Percentiles rank a stretch among this genome's conserved stretches.
Conservation (phyloP, 1,140 invertebrate genomes). For the Sycobia sp. region DNA sequence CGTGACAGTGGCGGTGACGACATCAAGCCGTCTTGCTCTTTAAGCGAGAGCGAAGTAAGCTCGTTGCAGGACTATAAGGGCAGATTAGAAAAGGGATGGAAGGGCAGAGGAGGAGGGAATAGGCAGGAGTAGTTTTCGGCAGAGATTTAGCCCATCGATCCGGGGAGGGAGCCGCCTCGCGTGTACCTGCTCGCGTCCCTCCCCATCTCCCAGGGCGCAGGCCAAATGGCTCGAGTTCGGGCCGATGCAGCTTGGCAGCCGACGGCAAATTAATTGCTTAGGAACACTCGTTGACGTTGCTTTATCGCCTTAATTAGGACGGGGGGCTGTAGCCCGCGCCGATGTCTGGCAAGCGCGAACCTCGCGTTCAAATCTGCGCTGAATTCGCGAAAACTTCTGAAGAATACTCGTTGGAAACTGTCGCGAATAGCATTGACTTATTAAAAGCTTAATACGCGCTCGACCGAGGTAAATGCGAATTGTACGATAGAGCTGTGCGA, state of each 20-base stretch:
- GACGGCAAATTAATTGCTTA: slow-evolving; percentile 25
- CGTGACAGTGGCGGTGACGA: too few relatives aligned
- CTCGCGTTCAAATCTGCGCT: too few relatives aligned
- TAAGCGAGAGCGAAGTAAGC: not conserved
- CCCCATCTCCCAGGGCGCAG: slow-evolving; percentile 9
- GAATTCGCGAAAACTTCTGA: too few relatives aligned
- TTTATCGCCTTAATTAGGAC: slow-evolving; percentile 26
- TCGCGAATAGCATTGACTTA: too few relatives aligned
- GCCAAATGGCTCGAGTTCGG: slow-evolving; percentile 25
- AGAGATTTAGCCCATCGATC: slow-evolving; percentile 8
- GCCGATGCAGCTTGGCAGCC: slow-evolving; percentile 9
- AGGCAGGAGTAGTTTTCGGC: not conserved
- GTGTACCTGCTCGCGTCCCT: too few relatives aligned
- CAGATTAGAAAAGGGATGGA: not conserved
- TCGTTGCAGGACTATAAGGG: slow-evolving; percentile 9
- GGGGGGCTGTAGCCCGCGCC: not conserved
- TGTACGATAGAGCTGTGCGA: too few relatives aligned
- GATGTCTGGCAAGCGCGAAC: too few relatives aligned
- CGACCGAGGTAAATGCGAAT: too few relatives aligned
- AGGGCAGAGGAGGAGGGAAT: not conserved
- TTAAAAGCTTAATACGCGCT: too few relatives aligned
- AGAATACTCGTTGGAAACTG: too few relatives aligned
- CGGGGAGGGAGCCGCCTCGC: not conserved
- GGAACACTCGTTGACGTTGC: slow-evolving; percentile 26
- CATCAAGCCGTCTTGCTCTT: too few relatives aligned